phyloP scores from a whole-genome alignment of 2,797 vertebrate genomes.

The Echeneis naucrates region DNA sequence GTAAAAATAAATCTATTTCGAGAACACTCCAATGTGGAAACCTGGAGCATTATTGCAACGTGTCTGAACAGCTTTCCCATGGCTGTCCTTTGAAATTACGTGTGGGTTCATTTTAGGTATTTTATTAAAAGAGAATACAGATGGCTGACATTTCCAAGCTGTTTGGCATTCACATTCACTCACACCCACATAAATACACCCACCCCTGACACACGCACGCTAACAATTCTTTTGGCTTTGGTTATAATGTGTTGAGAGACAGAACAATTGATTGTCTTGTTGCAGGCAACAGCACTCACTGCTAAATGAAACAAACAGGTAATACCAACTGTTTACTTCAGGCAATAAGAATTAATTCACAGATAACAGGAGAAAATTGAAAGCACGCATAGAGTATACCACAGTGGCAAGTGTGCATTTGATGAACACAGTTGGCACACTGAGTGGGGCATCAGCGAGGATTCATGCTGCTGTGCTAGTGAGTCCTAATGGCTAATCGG shows the following conservation, averaged over 20 bases:
- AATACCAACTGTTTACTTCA: conserved; percentile 8
- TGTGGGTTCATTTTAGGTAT: conserved; percentile 4
- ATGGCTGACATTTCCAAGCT: conserved; percentile 36
- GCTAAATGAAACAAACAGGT: conserved; percentile 49
- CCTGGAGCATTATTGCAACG: background rate
- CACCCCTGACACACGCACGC: background rate
- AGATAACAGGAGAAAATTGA: conserved; percentile 8
- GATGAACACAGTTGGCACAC: background rate
- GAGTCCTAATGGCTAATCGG: background rate
- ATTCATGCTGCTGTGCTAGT: background rate
- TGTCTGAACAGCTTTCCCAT: background rate
- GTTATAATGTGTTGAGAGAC: conserved; percentile 18
- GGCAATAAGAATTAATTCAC: background rate
- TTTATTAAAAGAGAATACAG: conserved; percentile 7
- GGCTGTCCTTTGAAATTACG: background rate
- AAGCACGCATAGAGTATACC: background rate
- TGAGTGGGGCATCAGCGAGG: background rate
- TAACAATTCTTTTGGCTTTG: conserved; percentile 1
- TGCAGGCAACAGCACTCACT: conserved; percentile 22
- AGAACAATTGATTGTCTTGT: conserved; percentile 28
- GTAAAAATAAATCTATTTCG: background rate
- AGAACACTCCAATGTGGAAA: background rate
- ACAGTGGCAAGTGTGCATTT: background rate
- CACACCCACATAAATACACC: conserved; percentile 18
- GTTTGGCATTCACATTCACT: conserved; percentile 18